Percentiles rank a stretch among this genome's conserved stretches.
phyloP scores from a whole-genome alignment of 2,888 invertebrate genomes.

The Steinernema carpocapsae region DNA sequence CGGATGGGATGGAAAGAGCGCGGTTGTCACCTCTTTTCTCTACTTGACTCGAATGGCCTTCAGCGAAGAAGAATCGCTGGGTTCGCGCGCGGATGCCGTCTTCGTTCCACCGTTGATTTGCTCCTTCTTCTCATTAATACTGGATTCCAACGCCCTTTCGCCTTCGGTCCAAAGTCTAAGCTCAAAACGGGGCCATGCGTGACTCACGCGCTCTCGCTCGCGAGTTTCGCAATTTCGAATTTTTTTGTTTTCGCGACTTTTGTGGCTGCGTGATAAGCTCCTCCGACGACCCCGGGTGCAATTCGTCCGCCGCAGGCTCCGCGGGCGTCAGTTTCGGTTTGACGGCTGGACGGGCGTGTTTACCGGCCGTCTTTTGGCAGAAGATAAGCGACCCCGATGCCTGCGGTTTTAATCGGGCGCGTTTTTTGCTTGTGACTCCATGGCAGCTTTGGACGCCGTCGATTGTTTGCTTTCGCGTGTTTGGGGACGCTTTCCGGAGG shows the following conservation, averaged over 20 bases:
- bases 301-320: not conserved
- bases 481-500: not conserved
- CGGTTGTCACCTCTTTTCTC: not conserved
- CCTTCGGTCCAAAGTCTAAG: not conserved
- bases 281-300: not conserved
- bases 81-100: not conserved
- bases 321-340: not conserved
- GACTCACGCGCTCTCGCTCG: not conserved
- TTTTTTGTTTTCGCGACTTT: not conserved
- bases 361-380: not conserved
- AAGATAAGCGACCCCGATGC: not conserved
- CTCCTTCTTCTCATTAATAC: no score
- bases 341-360: no score
- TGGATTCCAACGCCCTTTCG: not conserved
- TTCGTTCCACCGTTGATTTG: not conserved
- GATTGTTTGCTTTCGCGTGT: not conserved
- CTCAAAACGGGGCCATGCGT: not conserved
- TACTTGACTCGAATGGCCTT: conserved; percentile 11
- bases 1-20: not conserved
- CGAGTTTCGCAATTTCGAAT: not conserved
- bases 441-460: not conserved
- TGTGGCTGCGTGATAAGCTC: not conserved
- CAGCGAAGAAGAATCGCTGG: conserved; percentile 23
- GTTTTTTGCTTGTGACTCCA: not conserved
- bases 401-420: not conserved